phyloP scores from a whole-genome alignment of 1,140 invertebrate species.

The Ceratosolen solmsi region DNA sequence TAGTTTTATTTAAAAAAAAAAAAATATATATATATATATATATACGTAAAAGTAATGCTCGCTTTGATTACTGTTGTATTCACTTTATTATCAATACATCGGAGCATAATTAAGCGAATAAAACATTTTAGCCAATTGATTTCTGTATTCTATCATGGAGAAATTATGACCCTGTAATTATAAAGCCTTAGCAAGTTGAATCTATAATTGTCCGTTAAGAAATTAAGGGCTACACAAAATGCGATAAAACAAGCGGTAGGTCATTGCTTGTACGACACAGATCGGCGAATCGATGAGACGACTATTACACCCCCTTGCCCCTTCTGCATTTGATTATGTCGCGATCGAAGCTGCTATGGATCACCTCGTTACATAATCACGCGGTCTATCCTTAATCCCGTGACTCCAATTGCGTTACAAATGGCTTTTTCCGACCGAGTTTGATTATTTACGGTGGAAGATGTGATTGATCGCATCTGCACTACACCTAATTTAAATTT shows the following conservation, averaged over 20 bases:
- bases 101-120: too few relatives aligned
- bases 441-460: too few relatives aligned
- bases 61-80: too few relatives aligned
- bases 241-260: not conserved
- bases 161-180: not conserved
- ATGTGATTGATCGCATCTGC: too few relatives aligned
- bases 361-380: not conserved
- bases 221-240: not conserved
- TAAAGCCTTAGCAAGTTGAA: not conserved
- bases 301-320: not conserved
- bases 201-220: not conserved
- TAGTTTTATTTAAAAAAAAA: too few relatives aligned
- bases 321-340: not conserved
- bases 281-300: not conserved
- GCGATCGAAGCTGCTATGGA: not conserved
- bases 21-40: too few relatives aligned
- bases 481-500: not conserved
- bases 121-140: too few relatives aligned
- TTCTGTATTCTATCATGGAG: too few relatives aligned
- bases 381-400: not conserved
- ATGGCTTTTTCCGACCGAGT: not conserved
- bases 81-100: too few relatives aligned
- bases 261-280: not conserved
- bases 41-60: too few relatives aligned
- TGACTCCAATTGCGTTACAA: not conserved